Evolutionary conservation across 1,140 invertebrate genomes (phyloP).

Genomic region (Saccostrea echinata): DNA sequence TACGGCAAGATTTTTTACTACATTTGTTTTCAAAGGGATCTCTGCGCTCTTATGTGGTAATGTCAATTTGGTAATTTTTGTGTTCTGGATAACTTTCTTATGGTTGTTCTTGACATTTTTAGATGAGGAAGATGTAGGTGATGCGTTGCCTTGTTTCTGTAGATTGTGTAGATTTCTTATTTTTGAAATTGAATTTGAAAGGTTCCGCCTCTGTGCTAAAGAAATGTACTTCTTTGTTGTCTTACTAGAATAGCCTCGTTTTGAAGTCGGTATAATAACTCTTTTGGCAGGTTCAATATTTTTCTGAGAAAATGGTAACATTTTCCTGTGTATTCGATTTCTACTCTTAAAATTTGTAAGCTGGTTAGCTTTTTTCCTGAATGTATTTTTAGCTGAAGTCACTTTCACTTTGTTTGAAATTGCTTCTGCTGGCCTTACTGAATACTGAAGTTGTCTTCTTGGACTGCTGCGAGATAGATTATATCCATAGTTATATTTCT

Average conservation of each 20-base stretch:
- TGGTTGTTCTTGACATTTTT: neutral
- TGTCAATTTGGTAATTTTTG: neutral
- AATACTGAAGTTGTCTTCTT: neutral
- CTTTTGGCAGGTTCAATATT: neutral
- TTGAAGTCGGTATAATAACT: neutral
- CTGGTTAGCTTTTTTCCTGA: neutral
- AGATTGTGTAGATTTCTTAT: neutral
- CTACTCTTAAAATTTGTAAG: neutral
- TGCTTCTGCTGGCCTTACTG: neutral
- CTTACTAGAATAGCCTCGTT: neutral
- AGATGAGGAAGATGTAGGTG: neutral
- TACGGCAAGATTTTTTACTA: neutral
- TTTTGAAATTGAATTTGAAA: neutral
- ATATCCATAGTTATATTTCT: neutral
- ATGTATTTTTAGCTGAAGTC: neutral
- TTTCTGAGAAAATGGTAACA: neutral
- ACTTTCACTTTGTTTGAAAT: slow-evolving; percentile 18
- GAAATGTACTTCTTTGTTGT: neutral
- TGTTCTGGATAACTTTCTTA: neutral
- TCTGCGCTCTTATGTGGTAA: neutral
- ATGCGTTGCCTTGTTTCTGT: neutral
- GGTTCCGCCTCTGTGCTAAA: neutral
- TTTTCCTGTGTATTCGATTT: neutral
- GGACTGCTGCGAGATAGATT: neutral
- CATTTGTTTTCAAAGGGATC: neutral